Evolutionary conservation across 2,113 vertebrate species (phyloP), one percentile per base, ranked within the genome.

Genomic region (Microcebus tavaratra): DNA sequence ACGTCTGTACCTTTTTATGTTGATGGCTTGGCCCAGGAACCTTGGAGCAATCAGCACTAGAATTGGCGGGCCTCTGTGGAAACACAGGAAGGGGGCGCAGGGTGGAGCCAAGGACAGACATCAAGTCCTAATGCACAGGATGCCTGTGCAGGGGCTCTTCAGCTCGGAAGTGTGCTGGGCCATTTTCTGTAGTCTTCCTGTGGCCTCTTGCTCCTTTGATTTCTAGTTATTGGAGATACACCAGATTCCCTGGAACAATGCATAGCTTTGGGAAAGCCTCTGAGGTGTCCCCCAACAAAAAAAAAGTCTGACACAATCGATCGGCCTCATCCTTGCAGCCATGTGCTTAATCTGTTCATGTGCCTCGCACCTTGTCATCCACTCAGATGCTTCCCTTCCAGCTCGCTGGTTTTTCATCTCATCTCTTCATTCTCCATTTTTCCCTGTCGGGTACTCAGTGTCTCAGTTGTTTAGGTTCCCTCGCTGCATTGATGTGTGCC

Each of bases 141-240:
- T 98, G 97, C 98, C 93, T 92, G 90, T 88, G 96, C 88, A 85
- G 96, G 81, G 97, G 96, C 96, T 93, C 27, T 84, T 80, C 8
- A 12, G 90, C 96, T 96, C 81, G 13, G 92, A 84, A 82, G 87
- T 0, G 0, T 0, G 25, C 0, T 25, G 12, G 25, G 27, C 72
- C 98, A 95, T 98, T 97, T 97, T 98, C 97, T 97, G 21, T 81
- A 79, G 83, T 94, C 88, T 98, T 98, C 98, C 98, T 97, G 95
- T 94, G 92, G 78, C 48, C 63, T 67, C 76, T 86, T 36, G 53
- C 92, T 85, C 94, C 95, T 97, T 92, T 97, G 94, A 98, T 96
- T 96, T 98, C 84, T 65, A 72, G 39, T 76, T 93, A 92, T 81
- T 94, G 39, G 57, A 93, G 57, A 91, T 88, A 91, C 50, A 95